Evolutionary conservation across 1,140 invertebrate species (phyloP).

Genomic region (Euschistus heros): DNA sequence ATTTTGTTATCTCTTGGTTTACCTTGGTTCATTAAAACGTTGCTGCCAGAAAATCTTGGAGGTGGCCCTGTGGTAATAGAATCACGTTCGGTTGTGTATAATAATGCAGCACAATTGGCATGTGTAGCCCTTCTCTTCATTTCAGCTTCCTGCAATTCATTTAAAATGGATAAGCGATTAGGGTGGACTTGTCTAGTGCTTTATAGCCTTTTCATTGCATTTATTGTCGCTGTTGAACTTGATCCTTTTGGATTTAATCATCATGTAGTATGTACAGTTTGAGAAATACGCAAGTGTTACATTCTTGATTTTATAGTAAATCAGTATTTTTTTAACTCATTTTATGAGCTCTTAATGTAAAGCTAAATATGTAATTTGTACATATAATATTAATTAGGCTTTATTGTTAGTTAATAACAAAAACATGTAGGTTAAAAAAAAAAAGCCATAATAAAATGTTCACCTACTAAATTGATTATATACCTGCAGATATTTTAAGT

Average conservation of each 20-base stretch:
- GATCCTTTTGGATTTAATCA: background rate
- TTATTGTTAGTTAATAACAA: too few species aligned
- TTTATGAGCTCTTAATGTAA: too few species aligned
- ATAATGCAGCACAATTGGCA: conserved; percentile 30
- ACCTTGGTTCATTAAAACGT: conserved; percentile 69
- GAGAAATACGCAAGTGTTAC: too few species aligned
- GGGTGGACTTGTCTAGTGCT: conserved; percentile 30
- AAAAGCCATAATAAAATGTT: too few species aligned
- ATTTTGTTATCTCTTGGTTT: conserved; percentile 74
- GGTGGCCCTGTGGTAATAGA: conserved; percentile 30
- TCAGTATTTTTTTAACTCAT: too few species aligned
- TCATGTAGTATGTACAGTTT: too few species aligned
- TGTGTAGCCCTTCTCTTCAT: conserved; percentile 30
- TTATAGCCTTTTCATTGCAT: conserved; percentile 30
- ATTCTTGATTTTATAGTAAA: too few species aligned
- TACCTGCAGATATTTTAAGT: too few species aligned
- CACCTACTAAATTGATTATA: too few species aligned
- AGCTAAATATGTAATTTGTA: too few species aligned
- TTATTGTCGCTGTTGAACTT: conserved; percentile 29
- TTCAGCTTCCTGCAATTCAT: conserved; percentile 27
- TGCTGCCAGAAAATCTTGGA: conserved; percentile 38
- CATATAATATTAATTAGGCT: too few species aligned
- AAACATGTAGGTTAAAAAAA: too few species aligned
- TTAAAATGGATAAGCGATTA: conserved; percentile 28
- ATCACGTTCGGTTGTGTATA: conserved; percentile 29